These are phyloP conservation scores for Clarias batrachus DNA, from an alignment of 2,113 vertebrate genomes.

Conservation along the genomic window DNA sequence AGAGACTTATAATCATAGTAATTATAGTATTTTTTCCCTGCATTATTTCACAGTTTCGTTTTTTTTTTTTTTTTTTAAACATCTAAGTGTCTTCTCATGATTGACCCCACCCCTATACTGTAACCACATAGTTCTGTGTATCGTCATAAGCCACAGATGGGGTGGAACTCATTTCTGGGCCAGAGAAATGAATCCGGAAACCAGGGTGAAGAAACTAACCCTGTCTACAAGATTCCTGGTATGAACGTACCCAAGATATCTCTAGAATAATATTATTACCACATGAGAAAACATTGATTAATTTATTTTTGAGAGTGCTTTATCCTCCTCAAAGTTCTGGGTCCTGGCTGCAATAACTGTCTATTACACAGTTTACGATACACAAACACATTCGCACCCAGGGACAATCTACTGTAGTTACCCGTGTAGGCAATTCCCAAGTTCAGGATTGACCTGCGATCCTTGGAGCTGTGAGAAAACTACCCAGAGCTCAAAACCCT, in stretches of 20 bases:
- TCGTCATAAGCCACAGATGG: not conserved
- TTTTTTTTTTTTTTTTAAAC: too few species aligned
- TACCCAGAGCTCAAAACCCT: not conserved
- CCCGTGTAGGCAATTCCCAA: not conserved
- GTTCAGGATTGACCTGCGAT: not conserved
- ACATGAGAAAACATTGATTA: not conserved
- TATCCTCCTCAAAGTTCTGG: not conserved
- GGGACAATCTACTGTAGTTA: too few species aligned
- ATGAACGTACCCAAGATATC: not conserved
- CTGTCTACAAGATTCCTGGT: not conserved
- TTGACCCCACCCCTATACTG: not conserved
- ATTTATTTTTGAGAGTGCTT: not conserved
- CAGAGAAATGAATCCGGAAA: not conserved
- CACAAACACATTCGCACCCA: not conserved
- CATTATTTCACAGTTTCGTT: too few species aligned
- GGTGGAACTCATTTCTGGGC: too few species aligned
- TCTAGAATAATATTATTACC: not conserved
- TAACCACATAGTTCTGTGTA: not conserved
- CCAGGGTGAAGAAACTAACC: not conserved
- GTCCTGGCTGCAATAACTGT: not conserved
- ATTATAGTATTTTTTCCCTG: too few species aligned
- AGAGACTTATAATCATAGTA: not conserved
- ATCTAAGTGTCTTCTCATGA: not conserved
- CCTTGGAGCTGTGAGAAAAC: not conserved
- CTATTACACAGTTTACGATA: not conserved